A percentile compares a stretch with the other conserved stretches of the same genome.
Evolutionary conservation across 2,888 invertebrate species (phyloP).

Genomic region (Drosophila pegasa): DNA sequence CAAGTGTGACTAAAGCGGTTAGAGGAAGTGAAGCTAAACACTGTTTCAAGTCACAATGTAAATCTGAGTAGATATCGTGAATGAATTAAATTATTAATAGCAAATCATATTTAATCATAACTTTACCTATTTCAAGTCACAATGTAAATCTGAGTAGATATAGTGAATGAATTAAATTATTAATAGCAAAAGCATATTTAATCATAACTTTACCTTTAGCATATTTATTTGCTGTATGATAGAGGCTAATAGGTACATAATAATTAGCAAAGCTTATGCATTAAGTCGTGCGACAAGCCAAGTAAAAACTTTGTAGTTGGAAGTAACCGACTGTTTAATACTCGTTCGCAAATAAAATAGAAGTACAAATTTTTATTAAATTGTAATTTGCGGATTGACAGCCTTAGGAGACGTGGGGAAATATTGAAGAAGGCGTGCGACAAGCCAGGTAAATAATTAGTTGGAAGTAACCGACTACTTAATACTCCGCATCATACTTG

Average conservation of each 20-base stretch:
- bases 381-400: background rate
- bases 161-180: background rate
- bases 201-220: background rate
- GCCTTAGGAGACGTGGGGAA: no score
- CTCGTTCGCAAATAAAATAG: background rate
- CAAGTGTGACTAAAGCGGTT: constrained; percentile 60
- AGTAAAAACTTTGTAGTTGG: background rate
- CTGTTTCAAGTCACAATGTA: background rate
- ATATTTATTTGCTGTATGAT: background rate
- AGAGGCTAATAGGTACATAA: background rate
- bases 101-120: background rate
- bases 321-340: background rate
- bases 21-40: background rate
- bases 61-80: background rate
- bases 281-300: background rate
- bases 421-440: no score
- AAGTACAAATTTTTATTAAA: no score
- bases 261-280: constrained; percentile 1
- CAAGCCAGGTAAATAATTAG: no score
- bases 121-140: background rate
- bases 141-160: background rate
- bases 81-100: background rate
- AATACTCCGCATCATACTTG: no score
- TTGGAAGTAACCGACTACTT: no score
- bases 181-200: background rate